Conservation (phyloP, 2,888 invertebrate species). For the Bombyx huttoni region DNA sequence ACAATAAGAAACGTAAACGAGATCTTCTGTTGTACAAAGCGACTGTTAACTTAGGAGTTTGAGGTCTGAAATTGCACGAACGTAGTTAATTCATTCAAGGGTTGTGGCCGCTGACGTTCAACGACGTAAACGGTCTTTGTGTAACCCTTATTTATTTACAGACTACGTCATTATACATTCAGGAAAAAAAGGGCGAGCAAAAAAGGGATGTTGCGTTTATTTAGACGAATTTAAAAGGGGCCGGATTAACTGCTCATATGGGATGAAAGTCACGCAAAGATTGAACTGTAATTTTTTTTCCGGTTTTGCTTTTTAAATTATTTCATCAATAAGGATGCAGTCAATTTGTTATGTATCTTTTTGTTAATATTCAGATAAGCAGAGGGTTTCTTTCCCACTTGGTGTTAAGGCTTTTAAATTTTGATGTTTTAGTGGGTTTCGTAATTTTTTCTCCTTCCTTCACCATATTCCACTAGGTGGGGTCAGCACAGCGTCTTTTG, state of each 20-base stretch:
- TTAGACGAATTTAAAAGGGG: conserved; percentile 16
- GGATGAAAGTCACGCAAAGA: background rate
- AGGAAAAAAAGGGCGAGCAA: conserved; percentile 15
- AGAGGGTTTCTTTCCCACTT: no score
- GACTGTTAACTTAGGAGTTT: conserved; percentile 4
- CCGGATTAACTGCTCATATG: background rate
- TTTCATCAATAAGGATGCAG: no score
- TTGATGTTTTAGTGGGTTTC: no score
- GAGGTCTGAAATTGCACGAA: conserved; percentile 15
- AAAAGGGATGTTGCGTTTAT: conserved; percentile 12
- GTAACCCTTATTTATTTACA: conserved; percentile 23
- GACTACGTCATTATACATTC: conserved; percentile 15
- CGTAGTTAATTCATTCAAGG: conserved; percentile 16
- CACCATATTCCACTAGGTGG: no score
- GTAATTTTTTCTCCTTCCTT: no score
- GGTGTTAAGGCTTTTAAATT: no score
- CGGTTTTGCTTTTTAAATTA: no score
- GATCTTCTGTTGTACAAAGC: background rate
- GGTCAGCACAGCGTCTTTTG: no score
- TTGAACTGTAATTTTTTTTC: background rate
- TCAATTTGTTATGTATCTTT: no score
- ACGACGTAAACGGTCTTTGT: conserved; percentile 21
- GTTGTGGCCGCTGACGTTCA: conserved; percentile 10
- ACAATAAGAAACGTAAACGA: background rate
- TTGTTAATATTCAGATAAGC: no score